These are phyloP conservation scores for Zhuqinia jingwanae DNA, from an alignment of 2,888 invertebrate genomes.

Conservation along the genomic window DNA sequence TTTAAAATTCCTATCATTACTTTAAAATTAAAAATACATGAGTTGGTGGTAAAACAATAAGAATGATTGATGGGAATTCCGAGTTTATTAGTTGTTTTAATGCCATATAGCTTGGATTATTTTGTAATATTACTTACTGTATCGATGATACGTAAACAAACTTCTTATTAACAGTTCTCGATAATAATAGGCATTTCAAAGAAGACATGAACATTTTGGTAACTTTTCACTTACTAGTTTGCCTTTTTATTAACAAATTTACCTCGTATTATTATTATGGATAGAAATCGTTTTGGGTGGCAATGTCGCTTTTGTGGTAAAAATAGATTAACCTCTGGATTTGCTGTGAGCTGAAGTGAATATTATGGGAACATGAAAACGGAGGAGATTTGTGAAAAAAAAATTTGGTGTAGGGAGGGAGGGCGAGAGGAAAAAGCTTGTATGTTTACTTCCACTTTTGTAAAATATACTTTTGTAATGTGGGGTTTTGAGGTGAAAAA, in stretches of 20 bases:
- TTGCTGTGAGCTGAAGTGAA: neutral
- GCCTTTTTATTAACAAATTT: constrained; percentile 2
- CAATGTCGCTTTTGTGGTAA: neutral
- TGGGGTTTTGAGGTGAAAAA: constrained; percentile 52
- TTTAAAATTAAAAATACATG: too few species aligned
- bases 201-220: neutral
- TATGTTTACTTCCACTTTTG: neutral
- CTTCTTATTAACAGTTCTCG: too few species aligned
- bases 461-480: neutral
- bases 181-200: neutral
- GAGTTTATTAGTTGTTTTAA: too few species aligned
- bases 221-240: too few species aligned
- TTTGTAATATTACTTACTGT: too few species aligned
- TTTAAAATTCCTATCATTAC: neutral
- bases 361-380: neutral
- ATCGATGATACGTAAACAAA: too few species aligned
- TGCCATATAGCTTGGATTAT: too few species aligned
- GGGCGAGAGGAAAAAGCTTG: neutral
- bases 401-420: too few species aligned
- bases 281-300: constrained; percentile 15
- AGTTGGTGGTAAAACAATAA: too few species aligned
- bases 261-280: constrained; percentile 3
- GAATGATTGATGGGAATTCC: too few species aligned
- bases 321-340: neutral
- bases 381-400: constrained; percentile 10